Evolutionary conservation across 2,888 invertebrate genomes (phyloP).

Genomic region (Thelaira solivaga): DNA sequence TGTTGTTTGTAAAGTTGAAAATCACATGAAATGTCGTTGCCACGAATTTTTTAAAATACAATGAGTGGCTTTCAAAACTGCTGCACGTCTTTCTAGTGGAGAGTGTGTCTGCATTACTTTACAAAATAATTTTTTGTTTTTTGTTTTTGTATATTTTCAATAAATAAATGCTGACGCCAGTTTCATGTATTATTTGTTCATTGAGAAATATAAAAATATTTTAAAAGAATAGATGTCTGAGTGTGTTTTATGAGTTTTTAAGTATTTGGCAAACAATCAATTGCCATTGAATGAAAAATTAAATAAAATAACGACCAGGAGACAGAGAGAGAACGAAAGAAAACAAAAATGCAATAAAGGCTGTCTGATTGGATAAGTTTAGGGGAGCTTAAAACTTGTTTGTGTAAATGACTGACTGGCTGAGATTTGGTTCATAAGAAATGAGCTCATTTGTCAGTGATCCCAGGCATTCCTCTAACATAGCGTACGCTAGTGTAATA

Average conservation of each 20-base stretch:
- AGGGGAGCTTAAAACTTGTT: constrained; percentile 34
- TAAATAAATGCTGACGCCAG: constrained; percentile 56
- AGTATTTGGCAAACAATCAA: constrained; percentile 61
- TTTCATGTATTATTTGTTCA: constrained; percentile 47
- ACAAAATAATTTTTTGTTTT: not conserved
- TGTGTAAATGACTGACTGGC: constrained; percentile 14
- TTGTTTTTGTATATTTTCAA: not conserved
- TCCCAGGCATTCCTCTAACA: not conserved
- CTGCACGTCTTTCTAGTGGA: constrained; percentile 3
- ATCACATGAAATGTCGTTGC: not conserved
- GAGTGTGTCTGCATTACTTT: constrained; percentile 30
- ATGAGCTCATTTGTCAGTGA: constrained; percentile 8
- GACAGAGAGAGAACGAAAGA: not conserved
- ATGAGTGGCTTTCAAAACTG: constrained; percentile 45
- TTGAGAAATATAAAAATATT: constrained; percentile 42
- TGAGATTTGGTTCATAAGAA: constrained; percentile 4
- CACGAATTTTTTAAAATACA: constrained; percentile 31
- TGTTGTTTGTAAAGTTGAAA: too few species aligned
- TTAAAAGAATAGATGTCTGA: constrained; percentile 54
- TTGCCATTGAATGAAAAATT: constrained; percentile 49
- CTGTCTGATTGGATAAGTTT: constrained; percentile 3
- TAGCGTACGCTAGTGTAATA: not conserved
- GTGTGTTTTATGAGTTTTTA: constrained; percentile 42
- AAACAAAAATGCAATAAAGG: too few species aligned
- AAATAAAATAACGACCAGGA: not conserved